phyloP scores from a whole-genome alignment of 1,140 invertebrate species.

The Lethocerus indicus region DNA sequence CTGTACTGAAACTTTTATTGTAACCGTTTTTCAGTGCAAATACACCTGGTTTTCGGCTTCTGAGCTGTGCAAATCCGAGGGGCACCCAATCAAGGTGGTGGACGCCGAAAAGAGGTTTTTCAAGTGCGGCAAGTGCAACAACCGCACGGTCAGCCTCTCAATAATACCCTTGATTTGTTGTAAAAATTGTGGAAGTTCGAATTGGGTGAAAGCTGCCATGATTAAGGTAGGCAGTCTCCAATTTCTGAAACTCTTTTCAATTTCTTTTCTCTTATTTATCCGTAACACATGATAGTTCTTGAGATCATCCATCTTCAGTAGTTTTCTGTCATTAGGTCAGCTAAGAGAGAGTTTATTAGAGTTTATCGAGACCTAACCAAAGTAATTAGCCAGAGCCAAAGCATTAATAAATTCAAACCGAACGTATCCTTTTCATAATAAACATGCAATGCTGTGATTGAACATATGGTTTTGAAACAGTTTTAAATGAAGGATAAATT shows the following conservation, averaged over 20 bases:
- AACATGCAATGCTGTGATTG: too few relatives aligned
- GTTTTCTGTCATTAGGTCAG: too few relatives aligned
- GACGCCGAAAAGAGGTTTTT: conserved; percentile 79
- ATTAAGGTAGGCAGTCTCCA: conserved; percentile 29
- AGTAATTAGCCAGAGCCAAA: too few relatives aligned
- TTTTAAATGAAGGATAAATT: too few relatives aligned
- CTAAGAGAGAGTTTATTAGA: too few relatives aligned
- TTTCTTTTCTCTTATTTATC: not conserved
- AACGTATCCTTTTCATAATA: too few relatives aligned
- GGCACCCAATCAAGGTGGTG: conserved; percentile 57
- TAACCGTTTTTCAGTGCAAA: conserved; percentile 42
- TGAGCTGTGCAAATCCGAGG: conserved; percentile 64
- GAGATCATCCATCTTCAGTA: too few relatives aligned
- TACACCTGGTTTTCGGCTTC: conserved; percentile 73
- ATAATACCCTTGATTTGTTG: conserved; percentile 60
- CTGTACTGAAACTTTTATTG: too few relatives aligned
- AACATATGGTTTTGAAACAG: too few relatives aligned
- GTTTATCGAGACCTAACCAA: too few relatives aligned
- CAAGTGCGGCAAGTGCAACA: conserved; percentile 70
- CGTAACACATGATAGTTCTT: too few relatives aligned
- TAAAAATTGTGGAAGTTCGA: conserved; percentile 51
- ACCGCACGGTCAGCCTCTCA: conserved; percentile 59
- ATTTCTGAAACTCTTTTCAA: not conserved
- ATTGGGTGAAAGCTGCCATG: conserved; percentile 65
- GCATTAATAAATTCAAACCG: too few relatives aligned